Conservation (phyloP, 1,140 invertebrate genomes). For the Cheumatopsyche charites region DNA sequence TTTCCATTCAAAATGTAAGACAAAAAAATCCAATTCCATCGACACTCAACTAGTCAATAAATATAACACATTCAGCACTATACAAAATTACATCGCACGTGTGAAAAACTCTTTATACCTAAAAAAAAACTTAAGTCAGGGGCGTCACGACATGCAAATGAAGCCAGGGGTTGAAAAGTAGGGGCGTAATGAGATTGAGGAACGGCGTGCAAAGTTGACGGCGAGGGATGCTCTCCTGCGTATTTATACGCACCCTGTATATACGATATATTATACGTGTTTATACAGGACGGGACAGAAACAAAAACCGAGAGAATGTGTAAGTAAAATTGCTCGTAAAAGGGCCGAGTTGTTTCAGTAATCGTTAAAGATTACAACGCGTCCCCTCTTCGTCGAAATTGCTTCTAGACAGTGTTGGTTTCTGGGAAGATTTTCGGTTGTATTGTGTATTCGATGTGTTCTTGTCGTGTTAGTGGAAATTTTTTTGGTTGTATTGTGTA, state of each 20-base stretch:
- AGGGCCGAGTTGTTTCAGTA: slow-evolving; percentile 27
- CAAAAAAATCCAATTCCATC: no score
- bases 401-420: background rate
- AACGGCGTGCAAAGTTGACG: slow-evolving; percentile 32
- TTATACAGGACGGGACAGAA: background rate
- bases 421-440: no score
- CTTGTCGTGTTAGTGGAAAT: no score
- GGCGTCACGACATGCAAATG: slow-evolving; percentile 21
- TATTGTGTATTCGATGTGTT: no score
- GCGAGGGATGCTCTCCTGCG: no score
- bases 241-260: no score
- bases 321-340: slow-evolving; percentile 26
- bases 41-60: no score
- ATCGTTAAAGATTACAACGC: slow-evolving; percentile 26
- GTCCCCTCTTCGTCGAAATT: slow-evolving; percentile 14
- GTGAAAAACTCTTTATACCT: no score
- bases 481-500: no score
- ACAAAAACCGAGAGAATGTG: slow-evolving; percentile 34
- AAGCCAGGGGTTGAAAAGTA: background rate
- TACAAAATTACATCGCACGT: no score
- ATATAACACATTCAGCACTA: no score
- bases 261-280: background rate
- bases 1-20: no score
- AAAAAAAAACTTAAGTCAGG: slow-evolving; percentile 10
- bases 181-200: slow-evolving; percentile 35